phyloP scores from a whole-genome alignment of 2,888 invertebrate genomes.

The Ariolimax columbianus region DNA sequence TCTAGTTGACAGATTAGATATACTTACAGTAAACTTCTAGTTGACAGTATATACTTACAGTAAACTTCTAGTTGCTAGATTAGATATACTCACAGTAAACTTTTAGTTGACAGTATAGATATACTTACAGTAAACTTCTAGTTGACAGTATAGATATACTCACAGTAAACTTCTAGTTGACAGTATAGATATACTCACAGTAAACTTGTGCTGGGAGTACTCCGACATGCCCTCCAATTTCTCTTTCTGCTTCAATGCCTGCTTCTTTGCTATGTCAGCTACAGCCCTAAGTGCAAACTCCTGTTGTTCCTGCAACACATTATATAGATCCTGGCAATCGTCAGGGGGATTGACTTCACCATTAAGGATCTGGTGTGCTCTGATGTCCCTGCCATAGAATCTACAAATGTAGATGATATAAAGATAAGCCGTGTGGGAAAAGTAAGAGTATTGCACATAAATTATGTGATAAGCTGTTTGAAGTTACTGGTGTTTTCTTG shows the following conservation, averaged over 20 bases:
- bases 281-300: slow-evolving; percentile 65
- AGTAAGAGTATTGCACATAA: not conserved
- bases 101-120: too few species aligned
- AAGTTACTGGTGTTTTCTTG: too few species aligned
- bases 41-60: too few species aligned
- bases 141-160: too few species aligned
- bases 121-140: too few species aligned
- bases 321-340: slow-evolving; percentile 70
- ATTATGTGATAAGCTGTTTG: too few species aligned
- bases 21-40: too few species aligned
- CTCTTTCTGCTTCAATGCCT: slow-evolving; percentile 58
- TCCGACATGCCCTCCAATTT: slow-evolving; percentile 22
- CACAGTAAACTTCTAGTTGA: too few species aligned
- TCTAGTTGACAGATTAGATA: too few species aligned
- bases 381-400: slow-evolving; percentile 72
- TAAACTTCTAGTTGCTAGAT: too few species aligned
- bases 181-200: not conserved
- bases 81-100: too few species aligned
- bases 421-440: not conserved
- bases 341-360: slow-evolving; percentile 69
- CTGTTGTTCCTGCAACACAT: slow-evolving; percentile 69
- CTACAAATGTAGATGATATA: slow-evolving; percentile 57
- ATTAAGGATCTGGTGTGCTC: slow-evolving; percentile 70
- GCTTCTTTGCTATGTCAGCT: slow-evolving; percentile 64
- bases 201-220: slow-evolving; percentile 15